Evolutionary conservation across 2,888 invertebrate species (phyloP), one percentile per base, ranked within the genome.

Genomic region (Malacosoma neustria): DNA sequence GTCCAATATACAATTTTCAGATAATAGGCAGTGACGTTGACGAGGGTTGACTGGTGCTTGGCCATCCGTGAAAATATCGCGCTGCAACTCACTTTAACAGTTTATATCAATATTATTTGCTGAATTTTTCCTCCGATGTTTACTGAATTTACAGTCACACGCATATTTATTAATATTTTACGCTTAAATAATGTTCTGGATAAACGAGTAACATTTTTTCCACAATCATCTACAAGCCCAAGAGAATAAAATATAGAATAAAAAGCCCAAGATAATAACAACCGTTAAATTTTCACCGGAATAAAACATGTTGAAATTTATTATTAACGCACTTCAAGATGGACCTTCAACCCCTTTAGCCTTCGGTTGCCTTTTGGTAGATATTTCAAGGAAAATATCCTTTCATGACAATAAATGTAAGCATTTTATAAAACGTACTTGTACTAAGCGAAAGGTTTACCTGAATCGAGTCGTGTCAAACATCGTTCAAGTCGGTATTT

Each of bases 1-100:
- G 66, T 74, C 70, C 66, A 65, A 71, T 73, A 75, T 70, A 64
- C 72, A 70, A 70, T 65, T 67, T 61, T 51, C 65, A 57, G 72
- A 72, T 79, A 79, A 77, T 76, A 55, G 66, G 59, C 53, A 48
- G 38, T 74, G 81, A 82, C 79, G 70, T 59, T 81, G 80, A 82
- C 72, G 69, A 67, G 80, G 81, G 81, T 80, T 62, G 70, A 59
- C 64, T 66, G 57, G 48, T 51, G 66, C 57, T 59, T 70, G 60
- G 54, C 61, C 68, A 71, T 57, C 72, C 70, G 61, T 70, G 67
- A 75, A 77, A 79, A 77, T 76, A 74, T 70, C 63, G 51, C 58
- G 62, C 60, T 72, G 71, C 70, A 70, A 53, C 54, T 51, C 51
- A 48, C 57, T 70, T 71, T 68, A 71, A 67, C 70, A 61, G 62